Evolutionary conservation across 1,140 invertebrate genomes (phyloP).

Genomic region (Gryon sp.): DNA sequence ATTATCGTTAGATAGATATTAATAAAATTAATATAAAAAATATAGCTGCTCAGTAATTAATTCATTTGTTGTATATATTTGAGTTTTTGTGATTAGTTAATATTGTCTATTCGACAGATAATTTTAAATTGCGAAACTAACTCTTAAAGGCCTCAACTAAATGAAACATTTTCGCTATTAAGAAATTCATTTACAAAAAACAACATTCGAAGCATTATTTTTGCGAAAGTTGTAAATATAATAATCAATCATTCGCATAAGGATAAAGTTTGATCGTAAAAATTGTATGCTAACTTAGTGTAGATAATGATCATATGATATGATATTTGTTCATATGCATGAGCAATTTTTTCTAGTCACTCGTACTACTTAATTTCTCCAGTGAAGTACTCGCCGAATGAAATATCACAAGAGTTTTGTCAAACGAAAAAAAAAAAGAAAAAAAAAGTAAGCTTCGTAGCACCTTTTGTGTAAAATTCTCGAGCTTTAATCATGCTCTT

Average conservation of each 20-base stretch:
- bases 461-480: conserved; percentile 31
- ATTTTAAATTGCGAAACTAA: too few species aligned
- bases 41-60: too few species aligned
- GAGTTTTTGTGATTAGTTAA: too few species aligned
- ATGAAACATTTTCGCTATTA: too few species aligned
- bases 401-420: conserved; percentile 44
- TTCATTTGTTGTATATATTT: too few species aligned
- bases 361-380: conserved; percentile 56
- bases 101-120: too few species aligned
- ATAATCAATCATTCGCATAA: not conserved
- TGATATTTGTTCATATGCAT: conserved; percentile 48
- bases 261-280: conserved; percentile 8
- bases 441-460: conserved; percentile 23
- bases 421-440: conserved; percentile 41
- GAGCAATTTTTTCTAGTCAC: conserved; percentile 65
- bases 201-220: not conserved
- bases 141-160: too few species aligned
- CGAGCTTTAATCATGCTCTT: conserved; percentile 40
- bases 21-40: too few species aligned
- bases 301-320: conserved; percentile 3
- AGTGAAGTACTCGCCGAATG: conserved; percentile 27
- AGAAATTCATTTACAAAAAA: too few species aligned
- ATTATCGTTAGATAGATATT: too few species aligned
- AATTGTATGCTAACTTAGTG: conserved; percentile 6
- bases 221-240: too few species aligned